Evolutionary conservation across 2,888 invertebrate species (phyloP), one percentile per base, ranked within the genome.

Genomic region (Nymphalis urticae): DNA sequence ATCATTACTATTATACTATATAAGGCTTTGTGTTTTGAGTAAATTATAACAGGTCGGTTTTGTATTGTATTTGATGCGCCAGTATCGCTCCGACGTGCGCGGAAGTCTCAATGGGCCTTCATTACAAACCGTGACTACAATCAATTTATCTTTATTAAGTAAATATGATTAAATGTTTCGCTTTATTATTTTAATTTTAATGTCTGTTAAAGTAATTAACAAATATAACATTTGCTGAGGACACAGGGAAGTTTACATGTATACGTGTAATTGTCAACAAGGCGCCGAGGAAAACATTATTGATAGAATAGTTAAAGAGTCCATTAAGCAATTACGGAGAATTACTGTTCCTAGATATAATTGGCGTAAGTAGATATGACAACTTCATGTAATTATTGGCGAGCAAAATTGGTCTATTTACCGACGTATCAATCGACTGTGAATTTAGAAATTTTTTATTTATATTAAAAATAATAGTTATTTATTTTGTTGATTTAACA

Each of bases 11-110:
- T 90, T 92, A 90, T 89, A 82, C 89, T 88, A 74, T 89, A 88
- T 88, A 90, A 84, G 91, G 91, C 90, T 90, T 92, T 92, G 92
- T 92, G 87, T 92, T 92, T 92, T 92, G 91, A 90, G 92, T 92
- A 91, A 92, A 92, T 92, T 92, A 92, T 92, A 92, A 91, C 90
- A 90, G 88, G 83, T 83, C 83, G 84, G 82, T 85, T 84, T 85
- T 86, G 83, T 82, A 83, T 86, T 87, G 88, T 86, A 86, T 88
- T 84, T 83, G 86, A 88, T 84, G 84, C 82, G 85, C 84, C 86
- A 83, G 81, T 77, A 78, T 77, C 66, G 79, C 77, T 77, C 77
- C 77, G 82, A 80, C 81, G 80, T 80, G 80, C 82, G 77, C 80
- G 80, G 72, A 75, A 76, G 73, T 75, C 70, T 88, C 89, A 89